Conservation (phyloP, 2,888 invertebrate species). For the Entomobrya multifasciata region DNA sequence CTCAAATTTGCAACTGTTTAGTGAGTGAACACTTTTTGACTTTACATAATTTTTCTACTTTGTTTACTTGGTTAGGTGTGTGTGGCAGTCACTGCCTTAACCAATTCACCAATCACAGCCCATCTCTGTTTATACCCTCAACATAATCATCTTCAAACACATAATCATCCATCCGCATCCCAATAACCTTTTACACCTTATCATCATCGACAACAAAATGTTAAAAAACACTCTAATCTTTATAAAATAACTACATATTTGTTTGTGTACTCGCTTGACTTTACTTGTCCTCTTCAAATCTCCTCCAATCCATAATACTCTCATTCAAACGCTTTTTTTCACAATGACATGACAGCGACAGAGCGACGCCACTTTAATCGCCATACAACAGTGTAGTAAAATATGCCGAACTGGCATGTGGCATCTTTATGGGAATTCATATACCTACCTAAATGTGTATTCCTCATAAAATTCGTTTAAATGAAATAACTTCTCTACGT, state of each 20-base stretch:
- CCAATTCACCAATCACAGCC: constrained; percentile 13
- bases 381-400: constrained; percentile 36
- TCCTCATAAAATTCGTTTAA: background rate
- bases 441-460: background rate
- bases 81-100: constrained; percentile 52
- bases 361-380: constrained; percentile 51
- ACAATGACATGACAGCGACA: constrained; percentile 48
- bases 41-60: background rate
- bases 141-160: background rate
- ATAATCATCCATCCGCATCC: too few relatives aligned
- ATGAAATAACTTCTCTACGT: background rate
- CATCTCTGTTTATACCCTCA: background rate
- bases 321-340: background rate
- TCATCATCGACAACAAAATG: background rate
- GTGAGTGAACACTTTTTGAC: too few relatives aligned
- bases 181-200: background rate
- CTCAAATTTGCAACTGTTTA: too few relatives aligned
- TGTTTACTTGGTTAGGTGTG: constrained; percentile 18
- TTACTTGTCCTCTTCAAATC: too few relatives aligned
- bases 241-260: background rate
- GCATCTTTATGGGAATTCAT: background rate
- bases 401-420: background rate
- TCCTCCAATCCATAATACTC: too few relatives aligned
- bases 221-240: background rate
- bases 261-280: background rate